These are phyloP conservation scores for Epicauta chinensis DNA, from an alignment of 1,140 invertebrate genomes.

Conservation along the genomic window DNA sequence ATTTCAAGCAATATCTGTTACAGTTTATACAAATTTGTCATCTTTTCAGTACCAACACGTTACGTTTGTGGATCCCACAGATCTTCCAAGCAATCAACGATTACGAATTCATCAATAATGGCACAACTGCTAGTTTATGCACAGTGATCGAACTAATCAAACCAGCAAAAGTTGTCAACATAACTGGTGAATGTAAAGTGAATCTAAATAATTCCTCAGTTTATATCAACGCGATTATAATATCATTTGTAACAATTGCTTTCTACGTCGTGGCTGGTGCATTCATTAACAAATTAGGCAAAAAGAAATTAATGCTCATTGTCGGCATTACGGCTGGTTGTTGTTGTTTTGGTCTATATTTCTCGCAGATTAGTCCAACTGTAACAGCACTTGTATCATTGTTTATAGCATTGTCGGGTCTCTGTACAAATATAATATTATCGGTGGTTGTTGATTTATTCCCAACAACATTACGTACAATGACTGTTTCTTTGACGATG, in stretches of 20 bases:
- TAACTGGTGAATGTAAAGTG: conserved; percentile 13
- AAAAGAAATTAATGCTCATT: conserved; percentile 30
- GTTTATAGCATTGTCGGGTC: conserved; percentile 23
- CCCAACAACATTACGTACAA: conserved; percentile 37
- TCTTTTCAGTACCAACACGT: conserved; percentile 45
- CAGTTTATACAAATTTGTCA: too few species aligned
- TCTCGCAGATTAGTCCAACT: conserved; percentile 21
- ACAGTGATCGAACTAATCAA: conserved; percentile 25
- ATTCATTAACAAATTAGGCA: conserved; percentile 42
- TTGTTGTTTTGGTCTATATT: conserved; percentile 23
- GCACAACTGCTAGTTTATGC: conserved; percentile 23
- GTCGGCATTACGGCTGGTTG: too few species aligned
- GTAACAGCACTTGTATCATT: conserved; percentile 21
- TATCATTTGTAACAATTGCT: conserved; percentile 40
- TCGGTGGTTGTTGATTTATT: conserved; percentile 35
- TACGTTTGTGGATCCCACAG: conserved; percentile 56
- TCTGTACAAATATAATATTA: conserved; percentile 30
- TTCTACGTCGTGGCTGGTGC: conserved; percentile 42
- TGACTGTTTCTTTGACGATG: conserved; percentile 28
- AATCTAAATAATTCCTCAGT: conserved; percentile 20
- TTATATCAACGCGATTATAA: conserved; percentile 40
- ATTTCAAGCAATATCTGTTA: too few species aligned
- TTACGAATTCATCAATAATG: conserved; percentile 21
- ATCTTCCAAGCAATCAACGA: conserved; percentile 51
- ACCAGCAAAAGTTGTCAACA: conserved; percentile 1